phyloP scores from a whole-genome alignment of 2,797 vertebrate genomes.

The Microchirus variegatus region DNA sequence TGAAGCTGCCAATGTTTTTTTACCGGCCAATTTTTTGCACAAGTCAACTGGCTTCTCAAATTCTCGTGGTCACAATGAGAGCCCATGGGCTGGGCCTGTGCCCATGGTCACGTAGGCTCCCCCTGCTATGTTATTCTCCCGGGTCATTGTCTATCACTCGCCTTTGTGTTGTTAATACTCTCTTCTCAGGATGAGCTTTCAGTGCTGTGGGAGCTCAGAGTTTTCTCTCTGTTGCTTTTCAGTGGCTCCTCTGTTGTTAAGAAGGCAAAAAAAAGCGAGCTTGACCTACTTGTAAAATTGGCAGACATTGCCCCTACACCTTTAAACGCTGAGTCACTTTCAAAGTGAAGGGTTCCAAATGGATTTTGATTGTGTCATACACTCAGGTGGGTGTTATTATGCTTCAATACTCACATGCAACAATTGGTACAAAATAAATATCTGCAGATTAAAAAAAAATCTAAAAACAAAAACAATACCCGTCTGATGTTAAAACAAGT shows the following conservation, averaged over 20 bases:
- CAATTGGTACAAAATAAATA: background rate
- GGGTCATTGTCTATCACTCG: slow-evolving; percentile 44
- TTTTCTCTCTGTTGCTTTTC: slow-evolving; percentile 4
- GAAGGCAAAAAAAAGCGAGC: background rate
- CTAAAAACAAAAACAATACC: too few species aligned
- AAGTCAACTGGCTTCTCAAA: slow-evolving; percentile 44
- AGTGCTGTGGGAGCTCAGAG: background rate
- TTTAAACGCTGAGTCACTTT: background rate
- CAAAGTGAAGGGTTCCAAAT: background rate
- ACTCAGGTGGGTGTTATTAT: background rate
- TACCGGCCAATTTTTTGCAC: slow-evolving; percentile 43
- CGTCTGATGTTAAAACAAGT: too few species aligned
- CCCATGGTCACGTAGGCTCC: slow-evolving; percentile 58
- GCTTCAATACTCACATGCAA: background rate
- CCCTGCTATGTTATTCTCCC: slow-evolving; percentile 37
- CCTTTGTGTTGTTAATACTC: slow-evolving; percentile 50
- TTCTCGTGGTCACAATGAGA: slow-evolving; percentile 54
- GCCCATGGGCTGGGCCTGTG: slow-evolving; percentile 25
- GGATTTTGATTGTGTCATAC: background rate
- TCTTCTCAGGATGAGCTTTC: slow-evolving; percentile 21
- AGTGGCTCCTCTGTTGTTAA: background rate
- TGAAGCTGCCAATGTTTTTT: background rate
- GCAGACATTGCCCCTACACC: background rate
- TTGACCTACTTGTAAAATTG: background rate
- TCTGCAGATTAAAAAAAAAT: too few species aligned